phyloP scores from a whole-genome alignment of 2,797 vertebrate genomes.

The Alectoris magna region DNA sequence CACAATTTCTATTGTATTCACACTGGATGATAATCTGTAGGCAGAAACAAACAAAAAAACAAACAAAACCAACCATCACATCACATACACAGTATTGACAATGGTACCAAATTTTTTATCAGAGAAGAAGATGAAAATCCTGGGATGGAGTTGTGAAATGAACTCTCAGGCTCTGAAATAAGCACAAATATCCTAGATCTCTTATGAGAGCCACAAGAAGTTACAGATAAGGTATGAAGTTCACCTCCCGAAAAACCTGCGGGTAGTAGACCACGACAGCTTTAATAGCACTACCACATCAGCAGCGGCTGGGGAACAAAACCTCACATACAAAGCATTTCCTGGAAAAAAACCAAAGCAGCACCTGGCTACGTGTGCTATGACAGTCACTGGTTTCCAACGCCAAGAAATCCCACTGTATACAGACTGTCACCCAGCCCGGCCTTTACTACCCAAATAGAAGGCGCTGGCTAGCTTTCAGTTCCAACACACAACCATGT shows the following conservation, averaged over 20 bases:
- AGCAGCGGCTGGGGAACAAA: not conserved
- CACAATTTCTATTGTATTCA: not conserved
- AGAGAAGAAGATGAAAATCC: not conserved
- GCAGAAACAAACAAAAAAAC: not conserved
- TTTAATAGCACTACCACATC: not conserved
- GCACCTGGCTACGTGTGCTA: not conserved
- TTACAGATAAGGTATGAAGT: not conserved
- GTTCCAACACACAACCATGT: not conserved
- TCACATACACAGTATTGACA: fast-evolving
- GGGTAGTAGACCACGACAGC: not conserved
- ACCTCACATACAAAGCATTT: not conserved
- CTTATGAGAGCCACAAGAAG: not conserved
- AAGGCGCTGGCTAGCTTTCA: not conserved
- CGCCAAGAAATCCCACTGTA: not conserved
- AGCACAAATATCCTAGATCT: not conserved
- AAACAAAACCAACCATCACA: not conserved
- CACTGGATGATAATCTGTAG: not conserved
- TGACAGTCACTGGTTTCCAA: not conserved
- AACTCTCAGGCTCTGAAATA: not conserved
- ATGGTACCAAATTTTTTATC: not conserved
- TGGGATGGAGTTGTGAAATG: not conserved
- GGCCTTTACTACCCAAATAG: not conserved
- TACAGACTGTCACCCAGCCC: not conserved
- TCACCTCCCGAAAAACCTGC: not conserved
- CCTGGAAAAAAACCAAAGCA: not conserved